Conservation (phyloP, 2,888 invertebrate genomes). For the Polyploca ridens region DNA sequence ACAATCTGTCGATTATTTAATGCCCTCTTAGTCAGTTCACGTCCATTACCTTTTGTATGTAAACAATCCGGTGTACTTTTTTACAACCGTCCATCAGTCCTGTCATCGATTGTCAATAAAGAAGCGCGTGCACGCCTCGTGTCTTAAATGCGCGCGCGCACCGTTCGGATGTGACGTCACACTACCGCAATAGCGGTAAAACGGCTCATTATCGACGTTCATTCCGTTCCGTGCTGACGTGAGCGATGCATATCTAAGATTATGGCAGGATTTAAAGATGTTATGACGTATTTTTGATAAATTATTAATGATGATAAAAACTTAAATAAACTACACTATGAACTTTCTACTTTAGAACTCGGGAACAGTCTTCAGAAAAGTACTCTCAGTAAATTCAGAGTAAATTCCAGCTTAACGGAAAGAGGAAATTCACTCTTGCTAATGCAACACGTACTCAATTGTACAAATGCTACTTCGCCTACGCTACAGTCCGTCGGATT, state of each 20-base stretch:
- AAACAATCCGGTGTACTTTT: slow-evolving; percentile 28
- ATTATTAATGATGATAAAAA: too few relatives aligned
- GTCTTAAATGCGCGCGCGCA: slow-evolving; percentile 49
- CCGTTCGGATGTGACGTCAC: slow-evolving; percentile 58
- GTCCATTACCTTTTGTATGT: slow-evolving; percentile 28
- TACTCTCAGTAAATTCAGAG: background rate
- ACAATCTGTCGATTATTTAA: slow-evolving; percentile 11
- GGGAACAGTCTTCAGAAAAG: background rate
- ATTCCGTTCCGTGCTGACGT: slow-evolving; percentile 43
- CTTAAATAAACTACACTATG: too few relatives aligned
- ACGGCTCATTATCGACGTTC: slow-evolving; percentile 47
- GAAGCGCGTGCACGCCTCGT: slow-evolving; percentile 33
- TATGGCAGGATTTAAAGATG: background rate
- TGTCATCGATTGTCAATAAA: slow-evolving; percentile 45
- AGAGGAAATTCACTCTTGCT: background rate
- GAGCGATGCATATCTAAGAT: slow-evolving; percentile 21
- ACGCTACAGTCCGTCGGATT: background rate
- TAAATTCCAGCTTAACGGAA: background rate
- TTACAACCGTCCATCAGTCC: slow-evolving; percentile 20
- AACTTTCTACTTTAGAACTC: background rate
- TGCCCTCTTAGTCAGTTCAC: slow-evolving; percentile 14
- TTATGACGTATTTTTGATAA: too few relatives aligned
- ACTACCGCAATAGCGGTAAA: slow-evolving; percentile 50
- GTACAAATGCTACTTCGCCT: background rate
- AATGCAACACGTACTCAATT: background rate